phyloP scores from a whole-genome alignment of 2,113 vertebrate species.

The Myrmecophaga tridactyla region DNA sequence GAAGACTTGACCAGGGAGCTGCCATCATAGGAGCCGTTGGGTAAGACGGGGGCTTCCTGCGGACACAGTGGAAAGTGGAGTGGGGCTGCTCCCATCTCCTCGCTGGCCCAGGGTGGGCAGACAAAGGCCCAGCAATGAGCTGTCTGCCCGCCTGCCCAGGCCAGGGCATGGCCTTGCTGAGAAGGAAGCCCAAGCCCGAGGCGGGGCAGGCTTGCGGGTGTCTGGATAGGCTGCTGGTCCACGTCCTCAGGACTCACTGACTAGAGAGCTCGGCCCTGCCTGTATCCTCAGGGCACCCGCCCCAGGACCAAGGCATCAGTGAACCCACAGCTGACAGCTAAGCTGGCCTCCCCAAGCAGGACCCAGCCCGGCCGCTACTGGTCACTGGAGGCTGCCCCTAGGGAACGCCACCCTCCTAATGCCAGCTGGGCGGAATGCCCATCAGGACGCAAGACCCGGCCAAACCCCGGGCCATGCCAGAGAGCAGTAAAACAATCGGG shows the following conservation, averaged over 20 bases:
- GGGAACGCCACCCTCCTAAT: neutral
- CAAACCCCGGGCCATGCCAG: neutral
- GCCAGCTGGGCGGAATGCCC: neutral
- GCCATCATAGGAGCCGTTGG: slow-evolving; percentile 98
- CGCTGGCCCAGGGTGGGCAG: neutral
- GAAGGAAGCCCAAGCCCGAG: neutral
- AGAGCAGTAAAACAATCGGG: neutral
- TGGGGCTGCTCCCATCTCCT: neutral
- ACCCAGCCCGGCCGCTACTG: neutral
- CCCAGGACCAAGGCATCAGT: neutral
- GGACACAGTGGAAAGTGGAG: slow-evolving; percentile 1
- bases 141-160: neutral
- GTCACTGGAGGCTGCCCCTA: neutral
- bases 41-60: slow-evolving; percentile 95
- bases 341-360: neutral
- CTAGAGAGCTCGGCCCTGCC: neutral
- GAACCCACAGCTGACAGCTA: accelerated
- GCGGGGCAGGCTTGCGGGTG: too few relatives aligned
- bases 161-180: neutral
- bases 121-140: neutral
- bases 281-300: too few relatives aligned
- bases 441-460: neutral
- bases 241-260: too few relatives aligned
- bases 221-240: too few relatives aligned
- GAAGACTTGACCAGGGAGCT: slow-evolving; percentile 96